Conservation (phyloP, 1,140 invertebrate genomes). For the Drosophila punjabiensis region DNA sequence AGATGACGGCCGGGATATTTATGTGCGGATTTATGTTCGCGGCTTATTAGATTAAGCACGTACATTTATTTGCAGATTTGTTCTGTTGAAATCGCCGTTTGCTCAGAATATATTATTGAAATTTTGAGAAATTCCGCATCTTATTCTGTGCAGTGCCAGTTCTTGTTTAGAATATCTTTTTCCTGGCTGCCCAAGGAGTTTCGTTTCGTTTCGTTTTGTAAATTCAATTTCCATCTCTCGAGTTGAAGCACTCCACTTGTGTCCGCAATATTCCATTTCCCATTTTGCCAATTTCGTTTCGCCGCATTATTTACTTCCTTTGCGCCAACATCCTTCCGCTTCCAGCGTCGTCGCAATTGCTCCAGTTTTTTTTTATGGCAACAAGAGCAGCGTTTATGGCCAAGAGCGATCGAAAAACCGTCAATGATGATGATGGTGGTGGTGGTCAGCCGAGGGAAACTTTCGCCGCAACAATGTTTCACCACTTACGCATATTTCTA, state of each 20-base stretch:
- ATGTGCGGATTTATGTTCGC: slow-evolving; percentile 55
- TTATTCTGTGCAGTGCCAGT: neutral
- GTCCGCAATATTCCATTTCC: slow-evolving; percentile 46
- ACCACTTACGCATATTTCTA: slow-evolving; percentile 58
- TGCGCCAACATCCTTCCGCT: slow-evolving; percentile 50
- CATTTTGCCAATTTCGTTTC: slow-evolving; percentile 46
- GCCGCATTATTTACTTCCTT: slow-evolving; percentile 55
- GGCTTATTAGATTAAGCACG: slow-evolving; percentile 49
- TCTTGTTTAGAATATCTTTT: slow-evolving; percentile 12
- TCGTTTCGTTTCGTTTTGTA: slow-evolving; percentile 6
- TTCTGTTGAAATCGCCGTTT: neutral
- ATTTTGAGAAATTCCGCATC: neutral
- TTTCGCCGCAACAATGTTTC: slow-evolving; percentile 64
- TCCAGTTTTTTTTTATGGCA: slow-evolving; percentile 66
- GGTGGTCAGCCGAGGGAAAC: slow-evolving; percentile 36
- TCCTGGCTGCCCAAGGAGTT: slow-evolving; percentile 11
- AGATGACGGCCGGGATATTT: slow-evolving; percentile 56
- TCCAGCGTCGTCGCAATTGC: slow-evolving; percentile 39
- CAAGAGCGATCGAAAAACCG: slow-evolving; percentile 53
- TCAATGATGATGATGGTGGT: slow-evolving; percentile 26
- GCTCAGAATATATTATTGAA: neutral
- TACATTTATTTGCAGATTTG: slow-evolving; percentile 26
- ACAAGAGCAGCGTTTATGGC: slow-evolving; percentile 52
- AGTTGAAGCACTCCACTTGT: slow-evolving; percentile 24
- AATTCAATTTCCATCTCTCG: slow-evolving; percentile 49